Percentiles rank a stretch among this genome's conserved stretches.
Evolutionary conservation across 2,888 invertebrate genomes (phyloP).

Genomic region (Baronia brevicornis): DNA sequence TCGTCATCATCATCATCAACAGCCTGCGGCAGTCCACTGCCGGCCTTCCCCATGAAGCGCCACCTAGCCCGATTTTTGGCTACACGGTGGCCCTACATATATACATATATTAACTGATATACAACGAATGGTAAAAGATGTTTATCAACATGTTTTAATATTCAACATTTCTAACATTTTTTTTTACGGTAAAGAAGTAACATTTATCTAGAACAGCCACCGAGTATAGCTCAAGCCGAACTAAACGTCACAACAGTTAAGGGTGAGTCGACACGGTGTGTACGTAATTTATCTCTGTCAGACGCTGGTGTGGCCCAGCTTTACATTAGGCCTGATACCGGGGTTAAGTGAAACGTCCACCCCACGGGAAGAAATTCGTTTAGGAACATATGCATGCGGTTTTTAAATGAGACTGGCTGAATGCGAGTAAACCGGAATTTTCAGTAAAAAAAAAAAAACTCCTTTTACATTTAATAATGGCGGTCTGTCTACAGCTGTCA

Average conservation of each 20-base stretch:
- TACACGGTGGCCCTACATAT: too few species aligned
- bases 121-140: too few species aligned
- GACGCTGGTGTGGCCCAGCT: slow-evolving; percentile 36
- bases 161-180: background rate
- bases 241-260: slow-evolving; percentile 10
- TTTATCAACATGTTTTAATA: slow-evolving; percentile 8
- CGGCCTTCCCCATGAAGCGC: too few species aligned
- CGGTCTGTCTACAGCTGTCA: too few species aligned
- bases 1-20: too few species aligned
- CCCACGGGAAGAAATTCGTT: slow-evolving; percentile 11
- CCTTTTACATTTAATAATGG: too few species aligned
- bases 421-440: background rate
- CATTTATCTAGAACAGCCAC: slow-evolving; percentile 1
- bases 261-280: slow-evolving; percentile 19
- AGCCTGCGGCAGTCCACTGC: too few species aligned
- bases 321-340: slow-evolving; percentile 48
- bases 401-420: background rate
- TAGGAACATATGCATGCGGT: slow-evolving; percentile 10
- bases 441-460: too few species aligned
- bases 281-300: slow-evolving; percentile 58
- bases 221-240: slow-evolving; percentile 9
- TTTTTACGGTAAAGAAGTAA: slow-evolving; percentile 3
- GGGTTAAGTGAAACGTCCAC: slow-evolving; percentile 29
- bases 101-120: too few species aligned
- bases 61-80: too few species aligned